Base-by-base conservation (phyloP, 2,113 vertebrate genomes). In the Petromus typicus region DNA sequence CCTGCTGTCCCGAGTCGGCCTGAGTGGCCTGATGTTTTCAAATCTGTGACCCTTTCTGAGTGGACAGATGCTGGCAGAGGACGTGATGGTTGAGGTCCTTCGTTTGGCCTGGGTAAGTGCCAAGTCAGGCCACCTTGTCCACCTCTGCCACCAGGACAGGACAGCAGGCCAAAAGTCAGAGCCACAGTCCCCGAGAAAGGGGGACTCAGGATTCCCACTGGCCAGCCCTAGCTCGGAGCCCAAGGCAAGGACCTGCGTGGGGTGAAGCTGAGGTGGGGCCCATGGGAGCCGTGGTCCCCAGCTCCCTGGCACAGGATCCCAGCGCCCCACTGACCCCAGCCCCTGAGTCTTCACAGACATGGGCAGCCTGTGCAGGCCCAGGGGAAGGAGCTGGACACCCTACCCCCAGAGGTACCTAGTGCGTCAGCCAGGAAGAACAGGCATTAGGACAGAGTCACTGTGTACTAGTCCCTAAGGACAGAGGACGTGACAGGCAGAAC, bases 41-140 rank as follows among this genome's bases (percentile, higher is more conserved):
- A 20, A 25, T 32, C n/a, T 51, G 1, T 8, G 27, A 32, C 25
- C 9, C 1, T 0, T 16, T 59, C 43, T 6, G 37, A 34, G 43
- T 48, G 34, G 22, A 32, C n/a, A n/a, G n/a, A n/a, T 25, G 67
- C 40, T 43, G 48, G 84, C 5, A 12, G 34, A 20, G 64, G 22
- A 37, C 48, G 6, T 25, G 14, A n/a, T 3, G 45, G 37, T 14
- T 1, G 1, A 16, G 13, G 40, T 22, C 83, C 56, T 14, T 45
- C 17, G 57, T 78, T 45, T 13, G 34, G 18, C 27, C 13, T 43
- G 6, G 37, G 13, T 71, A 16, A 43, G 7, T 1, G 3, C 23
- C 51, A 22, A 48, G 1, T 40, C 69, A 25, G 61, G 12, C 48
- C 22, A 4, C 12, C 13, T 22, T 20, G 3, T 5, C 32, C 14